Percentiles rank a stretch among this genome's conserved stretches.
Evolutionary conservation across 2,888 invertebrate species (phyloP).

Genomic region (Agrenia bidenticulata): DNA sequence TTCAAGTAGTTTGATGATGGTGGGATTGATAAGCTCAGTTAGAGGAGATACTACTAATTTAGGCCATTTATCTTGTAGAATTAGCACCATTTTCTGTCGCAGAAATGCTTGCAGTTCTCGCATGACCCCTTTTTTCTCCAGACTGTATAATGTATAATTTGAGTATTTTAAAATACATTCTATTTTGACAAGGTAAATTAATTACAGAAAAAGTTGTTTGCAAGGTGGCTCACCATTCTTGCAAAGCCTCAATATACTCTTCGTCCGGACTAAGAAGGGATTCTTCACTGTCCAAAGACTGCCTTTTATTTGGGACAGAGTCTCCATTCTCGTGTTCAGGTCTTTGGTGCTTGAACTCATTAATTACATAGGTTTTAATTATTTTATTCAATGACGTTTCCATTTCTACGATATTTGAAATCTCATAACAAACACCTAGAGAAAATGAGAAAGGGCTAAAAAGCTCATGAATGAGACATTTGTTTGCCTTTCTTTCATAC

Average conservation of each 20-base stretch:
- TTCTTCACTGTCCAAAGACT: too few species aligned
- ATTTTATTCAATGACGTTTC: background rate
- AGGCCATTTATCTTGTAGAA: constrained; percentile 48
- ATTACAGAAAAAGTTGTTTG: background rate
- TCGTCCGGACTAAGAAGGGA: constrained; percentile 14
- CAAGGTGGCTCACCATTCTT: constrained; percentile 26
- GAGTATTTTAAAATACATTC: too few species aligned
- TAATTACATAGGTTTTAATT: background rate
- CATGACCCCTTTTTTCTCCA: constrained; percentile 45
- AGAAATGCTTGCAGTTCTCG: constrained; percentile 48
- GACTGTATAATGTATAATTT: too few species aligned
- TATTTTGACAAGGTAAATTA: too few species aligned
- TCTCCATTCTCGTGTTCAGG: background rate
- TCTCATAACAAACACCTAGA: too few species aligned
- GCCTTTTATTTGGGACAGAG: too few species aligned
- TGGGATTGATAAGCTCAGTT: constrained; percentile 21
- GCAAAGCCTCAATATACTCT: constrained; percentile 33
- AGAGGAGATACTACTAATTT: constrained; percentile 24
- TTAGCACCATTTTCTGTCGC: constrained; percentile 43
- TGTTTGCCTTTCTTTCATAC: too few species aligned
- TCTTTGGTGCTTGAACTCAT: background rate
- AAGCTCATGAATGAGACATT: too few species aligned
- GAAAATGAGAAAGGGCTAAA: too few species aligned
- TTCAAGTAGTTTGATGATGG: constrained; percentile 39
- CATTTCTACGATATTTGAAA: too few species aligned